These are phyloP conservation scores for Sylvietta virens DNA, from an alignment of 2,113 vertebrate species.

Conservation along the genomic window DNA sequence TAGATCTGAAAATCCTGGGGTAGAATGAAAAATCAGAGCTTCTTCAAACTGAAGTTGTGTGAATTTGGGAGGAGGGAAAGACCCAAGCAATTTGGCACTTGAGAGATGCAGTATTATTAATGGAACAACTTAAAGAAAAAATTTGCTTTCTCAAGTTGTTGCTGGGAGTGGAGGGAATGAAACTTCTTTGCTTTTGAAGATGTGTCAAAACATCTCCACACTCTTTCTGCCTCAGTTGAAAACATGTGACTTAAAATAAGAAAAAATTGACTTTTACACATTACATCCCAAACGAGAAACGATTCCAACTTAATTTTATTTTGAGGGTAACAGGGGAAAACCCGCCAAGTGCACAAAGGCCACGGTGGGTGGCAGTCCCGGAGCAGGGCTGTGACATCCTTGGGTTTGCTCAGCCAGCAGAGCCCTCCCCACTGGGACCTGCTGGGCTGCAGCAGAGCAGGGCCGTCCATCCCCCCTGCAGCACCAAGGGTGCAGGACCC, in stretches of 20 bases:
- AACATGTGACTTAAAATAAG: not conserved
- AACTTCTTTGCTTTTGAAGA: not conserved
- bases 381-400: not conserved
- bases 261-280: accelerated
- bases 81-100: not conserved
- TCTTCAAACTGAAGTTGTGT: not conserved
- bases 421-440: not conserved
- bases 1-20: not conserved
- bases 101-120: not conserved
- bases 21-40: not conserved
- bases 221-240: not conserved
- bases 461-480: not conserved
- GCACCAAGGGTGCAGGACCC: not conserved
- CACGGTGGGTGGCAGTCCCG: no score
- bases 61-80: not conserved
- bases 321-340: not conserved
- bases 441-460: not conserved
- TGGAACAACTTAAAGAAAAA: not conserved
- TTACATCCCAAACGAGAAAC: not conserved
- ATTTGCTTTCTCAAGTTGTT: not conserved
- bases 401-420: not conserved
- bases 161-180: not conserved
- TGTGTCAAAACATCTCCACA: not conserved
- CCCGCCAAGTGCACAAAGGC: no score
- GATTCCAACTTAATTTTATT: not conserved